A percentile compares a stretch with the other conserved stretches of the same genome.
Evolutionary conservation across 2,797 vertebrate species (phyloP).

Genomic region (Aulostomus chinensis): DNA sequence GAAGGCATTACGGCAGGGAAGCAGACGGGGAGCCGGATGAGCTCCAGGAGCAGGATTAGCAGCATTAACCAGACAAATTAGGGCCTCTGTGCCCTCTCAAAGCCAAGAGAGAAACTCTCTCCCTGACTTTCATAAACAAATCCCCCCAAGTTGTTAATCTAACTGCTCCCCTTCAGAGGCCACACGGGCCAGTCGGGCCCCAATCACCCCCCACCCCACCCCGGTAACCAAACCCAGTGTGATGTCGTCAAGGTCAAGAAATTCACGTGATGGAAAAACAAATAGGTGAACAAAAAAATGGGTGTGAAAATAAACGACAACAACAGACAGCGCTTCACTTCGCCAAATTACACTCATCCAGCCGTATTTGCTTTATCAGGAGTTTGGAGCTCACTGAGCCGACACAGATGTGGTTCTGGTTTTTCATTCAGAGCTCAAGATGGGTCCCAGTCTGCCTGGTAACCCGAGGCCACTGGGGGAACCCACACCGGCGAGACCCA

Average conservation of each 20-base stretch:
- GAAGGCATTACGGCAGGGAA: slow-evolving; percentile 57
- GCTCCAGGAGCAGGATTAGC: slow-evolving; percentile 69
- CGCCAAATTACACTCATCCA: background rate
- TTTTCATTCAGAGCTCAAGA: too few relatives aligned
- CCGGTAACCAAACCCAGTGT: background rate
- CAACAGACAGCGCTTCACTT: slow-evolving; percentile 24
- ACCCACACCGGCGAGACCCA: too few relatives aligned
- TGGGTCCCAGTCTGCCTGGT: too few relatives aligned
- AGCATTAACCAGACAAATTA: slow-evolving; percentile 70
- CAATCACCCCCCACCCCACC: slow-evolving; percentile 1
- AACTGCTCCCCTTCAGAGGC: slow-evolving; percentile 51
- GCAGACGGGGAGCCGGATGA: slow-evolving; percentile 29
- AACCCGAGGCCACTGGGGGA: too few relatives aligned
- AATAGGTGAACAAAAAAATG: slow-evolving; percentile 61
- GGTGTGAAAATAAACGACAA: slow-evolving; percentile 74
- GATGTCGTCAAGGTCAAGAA: slow-evolving; percentile 63
- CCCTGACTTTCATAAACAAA: slow-evolving; percentile 65
- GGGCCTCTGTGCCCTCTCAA: slow-evolving; percentile 29
- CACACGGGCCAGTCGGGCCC: slow-evolving; percentile 53
- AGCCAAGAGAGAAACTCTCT: slow-evolving; percentile 36
- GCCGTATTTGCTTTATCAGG: slow-evolving; percentile 30
- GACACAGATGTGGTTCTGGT: too few relatives aligned
- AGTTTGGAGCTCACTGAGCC: slow-evolving; percentile 5
- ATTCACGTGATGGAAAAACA: slow-evolving; percentile 71
- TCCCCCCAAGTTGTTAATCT: slow-evolving; percentile 46